These are phyloP conservation scores for Lasioglossum figueresi DNA, from an alignment of 2,888 invertebrate species.

Conservation along the genomic window DNA sequence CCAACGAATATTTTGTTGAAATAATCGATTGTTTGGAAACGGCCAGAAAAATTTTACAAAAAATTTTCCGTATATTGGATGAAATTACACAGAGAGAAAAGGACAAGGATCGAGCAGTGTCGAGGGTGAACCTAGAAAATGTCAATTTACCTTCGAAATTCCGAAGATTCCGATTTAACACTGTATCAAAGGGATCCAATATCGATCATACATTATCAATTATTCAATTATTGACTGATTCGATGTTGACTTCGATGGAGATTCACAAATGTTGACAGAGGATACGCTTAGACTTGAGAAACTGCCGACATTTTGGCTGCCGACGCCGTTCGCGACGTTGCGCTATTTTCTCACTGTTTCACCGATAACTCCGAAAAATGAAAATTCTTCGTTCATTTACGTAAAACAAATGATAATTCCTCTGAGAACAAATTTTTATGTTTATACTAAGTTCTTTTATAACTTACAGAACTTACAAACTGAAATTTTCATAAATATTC, in stretches of 20 bases:
- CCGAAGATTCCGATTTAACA: conserved; percentile 54
- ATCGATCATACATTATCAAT: conserved; percentile 53
- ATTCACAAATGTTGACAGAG: conserved; percentile 72
- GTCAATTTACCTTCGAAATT: conserved; percentile 56
- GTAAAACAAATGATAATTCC: conserved; percentile 28
- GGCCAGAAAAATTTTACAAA: not conserved
- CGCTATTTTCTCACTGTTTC: conserved; percentile 69
- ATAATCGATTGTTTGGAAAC: not conserved
- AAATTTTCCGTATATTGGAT: conserved; percentile 15
- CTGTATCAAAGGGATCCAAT: conserved; percentile 38
- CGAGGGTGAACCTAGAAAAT: conserved; percentile 54
- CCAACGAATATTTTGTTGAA: not conserved
- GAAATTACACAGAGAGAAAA: conserved; percentile 44
- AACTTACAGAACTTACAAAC: not conserved
- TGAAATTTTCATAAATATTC: conserved; percentile 2
- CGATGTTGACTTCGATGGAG: conserved; percentile 49
- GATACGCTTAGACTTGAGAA: conserved; percentile 77
- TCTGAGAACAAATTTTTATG: not conserved
- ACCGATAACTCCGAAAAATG: conserved; percentile 1
- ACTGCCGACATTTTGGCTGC: conserved; percentile 80
- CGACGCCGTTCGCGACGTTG: conserved; percentile 80
- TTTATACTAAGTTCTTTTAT: not conserved
- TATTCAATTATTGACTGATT: conserved; percentile 34
- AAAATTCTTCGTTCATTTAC: not conserved
- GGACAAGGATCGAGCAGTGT: conserved; percentile 43